These are phyloP conservation scores for Vombatus ursinus DNA, from an alignment of 2,113 vertebrate species.

Conservation along the genomic window DNA sequence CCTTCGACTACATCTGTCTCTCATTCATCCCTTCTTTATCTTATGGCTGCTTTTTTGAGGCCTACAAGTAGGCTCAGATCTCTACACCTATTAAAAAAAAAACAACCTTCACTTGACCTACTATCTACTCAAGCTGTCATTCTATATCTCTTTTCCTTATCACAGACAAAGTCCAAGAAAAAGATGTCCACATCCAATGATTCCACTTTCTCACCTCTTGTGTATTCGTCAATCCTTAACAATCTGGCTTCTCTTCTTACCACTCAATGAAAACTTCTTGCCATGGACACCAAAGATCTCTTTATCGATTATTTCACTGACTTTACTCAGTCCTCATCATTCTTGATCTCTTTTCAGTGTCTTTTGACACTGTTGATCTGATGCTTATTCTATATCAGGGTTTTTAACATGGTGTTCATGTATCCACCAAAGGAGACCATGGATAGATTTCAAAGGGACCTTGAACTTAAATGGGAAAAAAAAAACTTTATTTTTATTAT, in stretches of 20 bases:
- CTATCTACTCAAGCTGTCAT: no score
- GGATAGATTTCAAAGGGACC: background rate
- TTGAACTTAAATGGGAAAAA: background rate
- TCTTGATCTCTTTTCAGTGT: background rate
- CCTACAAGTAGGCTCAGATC: no score
- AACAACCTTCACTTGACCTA: no score
- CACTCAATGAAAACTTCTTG: background rate
- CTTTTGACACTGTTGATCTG: background rate
- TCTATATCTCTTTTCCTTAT: no score
- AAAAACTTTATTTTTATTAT: background rate
- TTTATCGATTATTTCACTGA: background rate
- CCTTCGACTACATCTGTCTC: no score
- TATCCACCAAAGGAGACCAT: background rate
- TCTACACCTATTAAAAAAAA: no score
- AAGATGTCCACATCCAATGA: no score
- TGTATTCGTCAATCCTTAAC: background rate
- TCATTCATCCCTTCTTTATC: no score
- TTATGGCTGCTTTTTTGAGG: no score
- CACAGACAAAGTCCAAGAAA: no score
- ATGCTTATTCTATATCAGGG: background rate
- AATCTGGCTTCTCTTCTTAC: background rate
- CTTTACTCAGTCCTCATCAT: background rate
- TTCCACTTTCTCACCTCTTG: no score
- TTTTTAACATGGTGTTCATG: background rate
- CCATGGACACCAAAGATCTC: background rate